These are phyloP conservation scores for Austrolebias charrua DNA, from an alignment of 2,797 vertebrate genomes.

Conservation along the genomic window DNA sequence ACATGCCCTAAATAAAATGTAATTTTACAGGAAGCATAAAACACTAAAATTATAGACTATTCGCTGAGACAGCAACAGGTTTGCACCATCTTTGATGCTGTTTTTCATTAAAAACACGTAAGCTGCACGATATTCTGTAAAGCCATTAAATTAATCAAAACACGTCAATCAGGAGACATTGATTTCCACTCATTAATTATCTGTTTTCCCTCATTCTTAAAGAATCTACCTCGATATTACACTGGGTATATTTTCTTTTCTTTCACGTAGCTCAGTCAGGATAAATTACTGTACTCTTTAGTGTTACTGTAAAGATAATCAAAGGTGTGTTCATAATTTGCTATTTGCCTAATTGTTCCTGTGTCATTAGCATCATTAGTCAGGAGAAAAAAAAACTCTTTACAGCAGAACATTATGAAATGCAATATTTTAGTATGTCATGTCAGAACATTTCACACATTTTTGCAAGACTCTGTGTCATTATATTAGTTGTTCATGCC, in stretches of 20 bases:
- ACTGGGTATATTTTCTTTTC: background rate
- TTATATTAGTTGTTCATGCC: constrained; percentile 9
- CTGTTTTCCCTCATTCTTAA: background rate
- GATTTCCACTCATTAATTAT: background rate
- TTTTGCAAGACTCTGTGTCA: background rate
- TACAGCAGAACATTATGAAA: background rate
- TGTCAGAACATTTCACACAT: background rate
- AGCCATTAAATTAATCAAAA: too few species aligned
- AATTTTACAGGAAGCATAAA: too few species aligned
- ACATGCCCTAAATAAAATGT: too few species aligned
- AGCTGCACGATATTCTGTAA: too few species aligned
- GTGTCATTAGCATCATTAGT: background rate
- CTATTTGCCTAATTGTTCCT: background rate
- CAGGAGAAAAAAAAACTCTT: background rate
- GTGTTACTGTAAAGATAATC: background rate
- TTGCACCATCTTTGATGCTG: too few species aligned
- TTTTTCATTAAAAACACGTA: too few species aligned
- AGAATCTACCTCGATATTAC: background rate
- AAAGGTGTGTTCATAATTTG: background rate
- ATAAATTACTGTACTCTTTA: background rate
- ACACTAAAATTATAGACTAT: too few species aligned
- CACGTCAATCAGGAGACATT: background rate
- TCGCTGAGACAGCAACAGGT: too few species aligned
- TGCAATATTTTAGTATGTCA: background rate
- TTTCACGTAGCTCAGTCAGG: background rate